Evolutionary conservation across 2,888 invertebrate species (phyloP).

Genomic region (Polyommatus iphigenia): DNA sequence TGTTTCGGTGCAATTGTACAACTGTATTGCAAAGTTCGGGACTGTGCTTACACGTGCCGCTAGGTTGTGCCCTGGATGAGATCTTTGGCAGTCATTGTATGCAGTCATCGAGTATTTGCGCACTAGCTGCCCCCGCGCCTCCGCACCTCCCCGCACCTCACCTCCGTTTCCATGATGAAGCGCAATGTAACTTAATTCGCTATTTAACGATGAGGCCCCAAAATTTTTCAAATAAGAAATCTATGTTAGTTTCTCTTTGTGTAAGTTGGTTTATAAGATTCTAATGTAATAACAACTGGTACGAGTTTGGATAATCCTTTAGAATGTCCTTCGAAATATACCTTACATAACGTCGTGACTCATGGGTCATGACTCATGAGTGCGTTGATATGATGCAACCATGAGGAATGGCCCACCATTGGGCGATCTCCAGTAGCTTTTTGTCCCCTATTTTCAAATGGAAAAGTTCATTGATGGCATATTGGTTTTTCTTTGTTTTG

Average conservation of each 20-base stretch:
- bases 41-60: constrained; percentile 77
- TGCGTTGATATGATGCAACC: too few relatives aligned
- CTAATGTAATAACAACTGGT: too few relatives aligned
- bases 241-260: neutral
- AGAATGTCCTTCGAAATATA: too few relatives aligned
- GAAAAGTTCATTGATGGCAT: too few relatives aligned
- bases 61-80: constrained; percentile 71
- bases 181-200: constrained; percentile 16
- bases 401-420: too few relatives aligned
- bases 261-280: neutral
- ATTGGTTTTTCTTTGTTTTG: too few relatives aligned
- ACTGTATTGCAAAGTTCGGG: constrained; percentile 53
- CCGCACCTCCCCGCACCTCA: constrained; percentile 39
- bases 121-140: constrained; percentile 50
- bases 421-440: too few relatives aligned
- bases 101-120: constrained; percentile 70
- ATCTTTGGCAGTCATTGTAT: constrained; percentile 77
- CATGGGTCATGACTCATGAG: too few relatives aligned
- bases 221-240: neutral
- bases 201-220: constrained; percentile 17
- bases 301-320: neutral
- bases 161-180: constrained; percentile 35
- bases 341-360: too few relatives aligned
- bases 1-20: constrained; percentile 44
- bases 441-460: too few relatives aligned